Evolutionary conservation across 2,888 invertebrate genomes (phyloP).

Genomic region (Platerodrilus igneus): DNA sequence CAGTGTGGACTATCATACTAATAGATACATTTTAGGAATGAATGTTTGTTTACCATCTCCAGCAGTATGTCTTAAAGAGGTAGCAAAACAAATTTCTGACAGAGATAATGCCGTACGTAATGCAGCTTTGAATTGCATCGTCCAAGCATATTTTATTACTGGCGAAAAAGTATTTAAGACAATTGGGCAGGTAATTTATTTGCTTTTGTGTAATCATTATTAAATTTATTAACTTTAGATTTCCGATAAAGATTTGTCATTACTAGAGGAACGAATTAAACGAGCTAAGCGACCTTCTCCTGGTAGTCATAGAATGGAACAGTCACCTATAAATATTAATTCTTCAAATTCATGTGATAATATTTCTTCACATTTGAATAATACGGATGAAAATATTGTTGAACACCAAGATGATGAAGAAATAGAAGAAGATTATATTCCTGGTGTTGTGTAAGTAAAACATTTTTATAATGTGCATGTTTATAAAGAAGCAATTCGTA

Average conservation of each 20-base stretch:
- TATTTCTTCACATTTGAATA: slow-evolving; percentile 7
- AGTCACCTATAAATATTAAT: slow-evolving; percentile 2
- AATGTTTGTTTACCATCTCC: slow-evolving; percentile 78
- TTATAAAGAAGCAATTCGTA: no score
- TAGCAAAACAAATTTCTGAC: slow-evolving; percentile 93
- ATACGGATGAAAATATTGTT: slow-evolving; percentile 31
- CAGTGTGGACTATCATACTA: no score
- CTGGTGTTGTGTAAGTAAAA: slow-evolving; percentile 32
- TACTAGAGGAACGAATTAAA: slow-evolving; percentile 94
- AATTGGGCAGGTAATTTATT: slow-evolving; percentile 70
- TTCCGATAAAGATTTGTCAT: slow-evolving; percentile 89
- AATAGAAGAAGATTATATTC: slow-evolving; percentile 42
- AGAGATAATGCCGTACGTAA: slow-evolving; percentile 93
- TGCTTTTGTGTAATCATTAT: background rate
- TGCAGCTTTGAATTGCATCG: slow-evolving; percentile 91
- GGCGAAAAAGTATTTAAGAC: slow-evolving; percentile 90
- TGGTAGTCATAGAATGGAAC: slow-evolving; percentile 28
- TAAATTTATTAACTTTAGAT: slow-evolving; percentile 52
- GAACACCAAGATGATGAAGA: slow-evolving; percentile 37
- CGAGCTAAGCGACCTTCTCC: slow-evolving; percentile 66
- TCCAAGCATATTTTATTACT: slow-evolving; percentile 83
- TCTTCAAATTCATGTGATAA: slow-evolving; percentile 12
- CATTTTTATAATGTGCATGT: slow-evolving; percentile 1
- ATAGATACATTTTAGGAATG: slow-evolving; percentile 44
- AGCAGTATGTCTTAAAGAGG: slow-evolving; percentile 75